Base-by-base conservation (phyloP, 2,113 vertebrate species). In the Galemys pyrenaicus region DNA sequence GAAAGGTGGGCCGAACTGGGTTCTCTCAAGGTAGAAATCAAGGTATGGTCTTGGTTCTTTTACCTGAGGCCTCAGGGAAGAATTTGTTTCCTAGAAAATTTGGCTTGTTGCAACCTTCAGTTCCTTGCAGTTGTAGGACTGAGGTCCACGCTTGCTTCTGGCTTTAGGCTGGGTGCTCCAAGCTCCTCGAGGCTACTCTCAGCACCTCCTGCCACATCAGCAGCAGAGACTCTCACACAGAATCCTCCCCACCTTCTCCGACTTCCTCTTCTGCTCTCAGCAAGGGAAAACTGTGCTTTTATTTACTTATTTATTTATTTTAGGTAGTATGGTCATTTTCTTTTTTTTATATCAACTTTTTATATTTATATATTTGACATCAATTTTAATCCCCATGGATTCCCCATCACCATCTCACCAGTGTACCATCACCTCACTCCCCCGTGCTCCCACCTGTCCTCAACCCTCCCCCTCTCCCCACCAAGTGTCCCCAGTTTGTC, bases 231-330 rank as follows among this genome's bases (percentile, higher is more conserved):
- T 46, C 64, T 54, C 19, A 39, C 17, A 26, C 5, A 0, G 0
- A 51, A 13, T 71, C 24, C 5, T 12, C 44, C 20, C 20, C 67
- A 17, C 60, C 32, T 44, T 87, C 62, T 54, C 58, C 28, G 19
- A 74, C 15, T 88, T 92, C 71, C 60, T 89, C 26, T 74, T 74
- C 46, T 84, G 54, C 54, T 78, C 37, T 35, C 32, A 62, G 26
- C 60, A 62, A 62, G 90, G 91, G 62, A 70, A 73, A 46, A 79
- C 54, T 87, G 58, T 60, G 7, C 80, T 95, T 81, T 73, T 71
- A 89, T 44, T 44, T 44, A 44, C 9, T 44, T 44, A 44, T 9
- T 44, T 44, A 6, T 44, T 44, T n/a, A n/a, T n/a, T n/a, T n/a
- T n/a, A n/a, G n/a, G n/a, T n/a, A n/a, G n/a, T n/a, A n/a, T n/a